Evolutionary conservation across 1,140 invertebrate genomes (phyloP).

Genomic region (Ooceraea biroi): DNA sequence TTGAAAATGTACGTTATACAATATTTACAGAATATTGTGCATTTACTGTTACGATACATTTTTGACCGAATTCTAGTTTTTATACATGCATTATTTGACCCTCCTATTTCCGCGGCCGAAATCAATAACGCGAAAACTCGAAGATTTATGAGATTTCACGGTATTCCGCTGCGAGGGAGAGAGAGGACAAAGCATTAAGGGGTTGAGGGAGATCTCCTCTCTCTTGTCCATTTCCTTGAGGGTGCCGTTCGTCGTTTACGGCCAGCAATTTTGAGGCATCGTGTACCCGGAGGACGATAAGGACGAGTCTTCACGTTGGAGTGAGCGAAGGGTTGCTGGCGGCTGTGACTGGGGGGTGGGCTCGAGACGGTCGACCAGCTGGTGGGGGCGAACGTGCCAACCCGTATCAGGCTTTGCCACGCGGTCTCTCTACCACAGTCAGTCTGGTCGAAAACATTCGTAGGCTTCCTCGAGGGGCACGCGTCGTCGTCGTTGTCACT

Average conservation of each 20-base stretch:
- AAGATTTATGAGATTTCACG: neutral
- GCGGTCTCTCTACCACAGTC: constrained; percentile 77
- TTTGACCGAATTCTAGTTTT: neutral
- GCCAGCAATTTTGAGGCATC: neutral
- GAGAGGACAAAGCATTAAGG: neutral
- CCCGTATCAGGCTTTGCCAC: constrained; percentile 80
- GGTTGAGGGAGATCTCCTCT: constrained; percentile 14
- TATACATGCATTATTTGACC: neutral
- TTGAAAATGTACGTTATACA: neutral
- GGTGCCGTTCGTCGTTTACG: constrained; percentile 21
- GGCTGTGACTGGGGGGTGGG: constrained; percentile 6
- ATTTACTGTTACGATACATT: too few relatives aligned
- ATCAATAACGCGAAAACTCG: neutral
- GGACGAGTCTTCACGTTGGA: constrained; percentile 4
- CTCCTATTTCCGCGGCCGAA: neutral
- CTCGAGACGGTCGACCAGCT: constrained; percentile 34
- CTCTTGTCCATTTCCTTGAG: neutral
- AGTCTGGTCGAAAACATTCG: constrained; percentile 80
- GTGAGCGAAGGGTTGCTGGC: constrained; percentile 22
- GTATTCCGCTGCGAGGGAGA: neutral
- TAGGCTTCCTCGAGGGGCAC: constrained; percentile 19
- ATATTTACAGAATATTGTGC: too few relatives aligned
- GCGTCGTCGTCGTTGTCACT: too few relatives aligned
- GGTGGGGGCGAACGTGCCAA: constrained; percentile 79
- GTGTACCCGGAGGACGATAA: constrained; percentile 16